Percentiles rank a stretch among this genome's conserved stretches.
Evolutionary conservation across 2,797 vertebrate genomes (phyloP).

Genomic region (Smutsia gigantea): DNA sequence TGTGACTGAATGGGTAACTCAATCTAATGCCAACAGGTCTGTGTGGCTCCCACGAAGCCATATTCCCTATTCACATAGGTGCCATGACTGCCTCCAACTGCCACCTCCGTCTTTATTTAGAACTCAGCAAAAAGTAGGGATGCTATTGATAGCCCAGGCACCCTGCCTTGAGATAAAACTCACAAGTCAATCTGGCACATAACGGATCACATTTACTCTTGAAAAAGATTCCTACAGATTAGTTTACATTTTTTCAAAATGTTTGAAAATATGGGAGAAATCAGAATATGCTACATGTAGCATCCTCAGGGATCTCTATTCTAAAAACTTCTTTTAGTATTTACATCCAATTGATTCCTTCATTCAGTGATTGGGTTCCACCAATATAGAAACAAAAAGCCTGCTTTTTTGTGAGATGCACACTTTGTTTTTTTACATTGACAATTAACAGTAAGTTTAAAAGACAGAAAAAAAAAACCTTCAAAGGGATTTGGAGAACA

Average conservation of each 20-base stretch:
- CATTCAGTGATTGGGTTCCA: background rate
- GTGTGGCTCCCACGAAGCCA: background rate
- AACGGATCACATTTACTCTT: background rate
- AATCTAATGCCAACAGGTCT: background rate
- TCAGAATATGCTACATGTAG: background rate
- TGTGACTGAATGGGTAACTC: background rate
- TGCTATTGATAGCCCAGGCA: background rate
- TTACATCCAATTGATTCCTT: background rate
- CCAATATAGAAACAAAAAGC: background rate
- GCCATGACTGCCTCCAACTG: background rate
- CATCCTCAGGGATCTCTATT: background rate
- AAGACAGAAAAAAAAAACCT: conserved; percentile 24
- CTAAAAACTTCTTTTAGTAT: background rate
- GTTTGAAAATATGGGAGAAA: background rate
- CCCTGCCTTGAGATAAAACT: too few relatives aligned
- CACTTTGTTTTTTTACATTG: background rate
- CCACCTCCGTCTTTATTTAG: background rate
- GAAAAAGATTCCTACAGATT: background rate
- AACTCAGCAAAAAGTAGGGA: background rate
- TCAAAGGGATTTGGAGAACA: background rate
- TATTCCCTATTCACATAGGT: background rate
- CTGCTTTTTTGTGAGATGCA: background rate
- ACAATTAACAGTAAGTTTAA: background rate
- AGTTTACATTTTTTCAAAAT: background rate
- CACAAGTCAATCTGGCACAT: background rate